phyloP scores from a whole-genome alignment of 2,113 vertebrate genomes.

The Megatriorchis doriae region DNA sequence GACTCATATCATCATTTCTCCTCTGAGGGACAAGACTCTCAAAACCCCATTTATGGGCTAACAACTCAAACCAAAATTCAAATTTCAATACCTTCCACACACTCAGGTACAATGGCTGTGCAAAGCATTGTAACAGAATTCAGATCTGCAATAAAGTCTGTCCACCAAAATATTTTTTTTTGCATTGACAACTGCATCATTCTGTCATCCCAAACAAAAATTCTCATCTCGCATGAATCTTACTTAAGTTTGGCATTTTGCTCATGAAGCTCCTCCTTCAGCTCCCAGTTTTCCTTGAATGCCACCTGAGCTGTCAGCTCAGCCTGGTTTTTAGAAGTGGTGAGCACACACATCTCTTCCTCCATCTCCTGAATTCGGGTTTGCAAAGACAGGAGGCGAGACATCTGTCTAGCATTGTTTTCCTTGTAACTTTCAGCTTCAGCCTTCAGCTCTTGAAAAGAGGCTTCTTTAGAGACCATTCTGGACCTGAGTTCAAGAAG shows the following conservation, averaged over 20 bases:
- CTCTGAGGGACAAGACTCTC: background rate
- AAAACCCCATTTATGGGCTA: background rate
- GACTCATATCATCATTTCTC: background rate
- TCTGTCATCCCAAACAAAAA: background rate
- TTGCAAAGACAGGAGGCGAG: conserved; percentile 73
- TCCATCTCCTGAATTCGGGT: conserved; percentile 72
- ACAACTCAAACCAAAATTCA: background rate
- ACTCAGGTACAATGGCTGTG: background rate
- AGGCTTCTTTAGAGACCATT: conserved; percentile 71
- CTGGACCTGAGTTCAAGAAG: conserved; percentile 71
- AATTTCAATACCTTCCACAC: background rate
- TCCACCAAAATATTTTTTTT: background rate
- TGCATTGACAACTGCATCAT: background rate
- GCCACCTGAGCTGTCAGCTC: conserved; percentile 62
- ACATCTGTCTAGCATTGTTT: conserved; percentile 74
- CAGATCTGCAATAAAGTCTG: background rate
- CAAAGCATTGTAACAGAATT: background rate
- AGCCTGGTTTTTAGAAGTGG: conserved; percentile 60
- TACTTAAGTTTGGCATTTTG: conserved; percentile 72
- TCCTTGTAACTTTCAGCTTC: conserved; percentile 74
- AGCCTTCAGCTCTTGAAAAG: conserved; percentile 73
- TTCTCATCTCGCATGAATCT: background rate
- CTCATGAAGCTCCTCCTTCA: conserved; percentile 64
- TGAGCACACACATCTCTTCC: conserved; percentile 52
- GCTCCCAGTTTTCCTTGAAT: conserved; percentile 68